Evolutionary conservation across 1,140 invertebrate species (phyloP), one percentile per base, ranked within the genome.

Genomic region (Pantala flavescens): DNA sequence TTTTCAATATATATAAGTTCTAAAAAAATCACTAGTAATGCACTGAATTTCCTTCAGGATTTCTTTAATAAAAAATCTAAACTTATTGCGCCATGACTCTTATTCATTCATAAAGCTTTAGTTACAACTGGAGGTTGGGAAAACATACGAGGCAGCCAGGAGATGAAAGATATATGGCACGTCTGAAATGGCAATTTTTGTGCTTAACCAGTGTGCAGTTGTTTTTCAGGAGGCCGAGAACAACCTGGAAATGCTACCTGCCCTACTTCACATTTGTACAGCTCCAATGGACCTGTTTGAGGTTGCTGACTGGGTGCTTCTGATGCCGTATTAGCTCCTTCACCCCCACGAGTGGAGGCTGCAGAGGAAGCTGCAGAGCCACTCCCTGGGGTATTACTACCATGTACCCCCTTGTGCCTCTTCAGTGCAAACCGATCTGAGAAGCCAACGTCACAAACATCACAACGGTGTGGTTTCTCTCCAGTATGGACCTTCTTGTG

Each of bases 371-470:
- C 75, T 83, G 9, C 81, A 78, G 24, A 82, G 83, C 7, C 80
- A 78, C 49, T 82, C 81, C 72, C 82, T 82, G 43, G 49, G 42
- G 71, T 73, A 28, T 70, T 72, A 28, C 12, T 36, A 0, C 91
- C 90, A 78, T 93, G 91, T 74, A 92, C 91, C 74, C 88, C 88
- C 79, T 90, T 86, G 80, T 93, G 91, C 76, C 91, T 84, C 78
- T 92, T 92, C 49, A 93, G 81, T 0, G 91, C 90, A 80, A 92
- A 93, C 73, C 91, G 86, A 83, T 94, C 92, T 14, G 91, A 91
- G 79, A 94, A 93, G 63, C 91, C 91, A n/a, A 93, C 92, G 63
- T 90, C 90, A 79, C 93, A 94, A 77, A 94, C 93, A 80, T 93
- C 91, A 82, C 92, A 94, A 23, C 80, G 78, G 74, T 80, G 79